Conservation (phyloP, 2,113 vertebrate genomes). For the Spheniscus mendiculus region DNA sequence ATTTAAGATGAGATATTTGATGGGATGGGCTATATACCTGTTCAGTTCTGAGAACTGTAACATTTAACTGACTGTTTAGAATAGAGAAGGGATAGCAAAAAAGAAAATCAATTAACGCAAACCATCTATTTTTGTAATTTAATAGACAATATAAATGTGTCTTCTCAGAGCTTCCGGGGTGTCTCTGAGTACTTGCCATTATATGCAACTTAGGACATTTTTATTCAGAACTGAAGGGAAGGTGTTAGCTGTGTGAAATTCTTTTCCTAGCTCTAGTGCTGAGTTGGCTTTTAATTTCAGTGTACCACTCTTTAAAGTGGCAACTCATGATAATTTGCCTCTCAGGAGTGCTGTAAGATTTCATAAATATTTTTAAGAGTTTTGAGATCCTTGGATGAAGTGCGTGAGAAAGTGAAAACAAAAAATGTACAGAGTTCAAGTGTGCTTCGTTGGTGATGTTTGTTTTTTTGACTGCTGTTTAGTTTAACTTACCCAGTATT, state of each 20-base stretch:
- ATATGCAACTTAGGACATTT: not conserved
- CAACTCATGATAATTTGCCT: not conserved
- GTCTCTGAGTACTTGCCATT: not conserved
- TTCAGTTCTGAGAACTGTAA: not conserved
- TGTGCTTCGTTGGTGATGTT: not conserved
- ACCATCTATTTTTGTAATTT: not conserved
- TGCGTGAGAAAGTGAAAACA: not conserved
- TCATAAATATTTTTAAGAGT: slow-evolving; percentile 20
- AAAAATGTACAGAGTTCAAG: not conserved
- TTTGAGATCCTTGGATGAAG: not conserved
- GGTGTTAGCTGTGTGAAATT: not conserved
- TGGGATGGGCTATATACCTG: not conserved
- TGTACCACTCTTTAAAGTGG: not conserved
- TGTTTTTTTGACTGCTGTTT: not conserved
- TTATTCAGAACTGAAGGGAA: not conserved
- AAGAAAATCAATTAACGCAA: not conserved
- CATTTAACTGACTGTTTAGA: not conserved
- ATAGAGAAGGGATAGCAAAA: not conserved
- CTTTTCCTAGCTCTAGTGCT: not conserved
- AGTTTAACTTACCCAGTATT: not conserved
- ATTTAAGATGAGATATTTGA: not conserved
- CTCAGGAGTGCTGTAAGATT: not conserved
- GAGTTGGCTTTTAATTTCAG: slow-evolving; percentile 14
- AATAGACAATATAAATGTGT: not conserved
- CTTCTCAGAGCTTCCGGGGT: not conserved